A percentile compares a stretch with the other conserved stretches of the same genome.
These are phyloP conservation scores for pig (Sus scrofa) DNA, from an alignment of 2,113 vertebrate species.

Conservation along the genomic window T2T-Sscrofa CM000829.6:23215501-23216000, in stretches of 20 bases:
- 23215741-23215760: no score
- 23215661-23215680: background rate
- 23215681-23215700: background rate
- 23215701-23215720: background rate
- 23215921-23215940: background rate
- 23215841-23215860: no score
- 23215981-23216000: background rate
- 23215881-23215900: no score
- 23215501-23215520: background rate
- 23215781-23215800: no score
- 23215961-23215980: conserved; percentile 12
- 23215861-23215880: no score
- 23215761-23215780: no score
- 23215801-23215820: no score
- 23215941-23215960: conserved; percentile 9
- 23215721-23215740: no score
- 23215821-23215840: no score
- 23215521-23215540: background rate
- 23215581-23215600: background rate
- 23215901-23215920: no score
- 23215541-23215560: background rate
- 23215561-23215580: background rate
- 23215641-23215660: background rate
- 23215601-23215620: background rate
- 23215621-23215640: background rate